Evolutionary conservation across 2,113 vertebrate genomes (phyloP).

Genomic region (Anolis sagrei): DNA sequence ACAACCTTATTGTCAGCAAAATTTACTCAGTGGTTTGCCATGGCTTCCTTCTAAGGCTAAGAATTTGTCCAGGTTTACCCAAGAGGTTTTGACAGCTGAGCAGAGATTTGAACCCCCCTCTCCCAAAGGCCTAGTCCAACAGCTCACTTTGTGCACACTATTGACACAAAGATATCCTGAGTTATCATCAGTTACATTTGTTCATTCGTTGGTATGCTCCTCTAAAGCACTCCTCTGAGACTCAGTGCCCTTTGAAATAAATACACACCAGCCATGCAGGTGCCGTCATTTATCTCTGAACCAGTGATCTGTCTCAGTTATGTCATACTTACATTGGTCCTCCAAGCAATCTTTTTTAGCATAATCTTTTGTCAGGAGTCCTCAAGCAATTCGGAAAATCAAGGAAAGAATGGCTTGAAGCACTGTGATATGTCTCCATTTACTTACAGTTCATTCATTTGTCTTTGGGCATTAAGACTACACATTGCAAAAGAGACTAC

Average conservation of each 20-base stretch:
- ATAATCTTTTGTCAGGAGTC: not conserved
- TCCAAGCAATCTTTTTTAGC: not conserved
- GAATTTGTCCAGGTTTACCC: too few relatives aligned
- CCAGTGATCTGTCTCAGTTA: not conserved
- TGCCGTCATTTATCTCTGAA: not conserved
- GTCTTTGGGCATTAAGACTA: not conserved
- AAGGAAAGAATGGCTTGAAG: not conserved
- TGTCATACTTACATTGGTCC: not conserved
- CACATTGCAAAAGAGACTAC: not conserved
- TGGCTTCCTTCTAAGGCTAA: too few relatives aligned
- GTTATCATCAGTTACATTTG: not conserved
- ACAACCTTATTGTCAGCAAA: too few relatives aligned
- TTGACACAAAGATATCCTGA: not conserved
- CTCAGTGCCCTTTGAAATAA: not conserved
- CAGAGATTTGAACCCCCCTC: not conserved
- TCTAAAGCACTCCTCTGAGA: not conserved
- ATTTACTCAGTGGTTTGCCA: too few relatives aligned
- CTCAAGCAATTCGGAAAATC: not conserved
- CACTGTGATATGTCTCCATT: not conserved
- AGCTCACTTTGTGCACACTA: not conserved
- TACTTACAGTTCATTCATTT: not conserved
- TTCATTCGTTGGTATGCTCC: not conserved
- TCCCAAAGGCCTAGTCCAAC: not conserved
- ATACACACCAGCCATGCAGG: not conserved
- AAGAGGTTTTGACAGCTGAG: too few relatives aligned